Evolutionary conservation across 2,113 vertebrate genomes (phyloP), one percentile per base, ranked within the genome.

Genomic region (Oryzias curvinotus): DNA sequence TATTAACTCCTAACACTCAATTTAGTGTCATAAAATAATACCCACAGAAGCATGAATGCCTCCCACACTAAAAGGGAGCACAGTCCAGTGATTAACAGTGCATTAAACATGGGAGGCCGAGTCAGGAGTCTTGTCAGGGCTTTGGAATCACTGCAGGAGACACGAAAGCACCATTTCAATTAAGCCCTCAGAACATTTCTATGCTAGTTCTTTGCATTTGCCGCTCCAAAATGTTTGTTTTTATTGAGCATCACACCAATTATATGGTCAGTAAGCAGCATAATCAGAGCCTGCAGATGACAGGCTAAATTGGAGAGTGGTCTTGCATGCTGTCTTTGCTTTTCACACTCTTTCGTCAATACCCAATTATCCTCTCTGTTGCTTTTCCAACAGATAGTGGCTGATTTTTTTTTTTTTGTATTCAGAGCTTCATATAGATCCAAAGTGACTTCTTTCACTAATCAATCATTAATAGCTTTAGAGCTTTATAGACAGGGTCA

Each of bases 281-380:
- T 89, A 87, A 91, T 86, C 83, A 87, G 84, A 84, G 81, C 85
- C 81, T 87, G 73, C 56, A 74, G 85, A 87, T 87, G 89, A 87
- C 89, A 80, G 71, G 64, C 85, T 73, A 78, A 89, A 90, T 79
- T 78, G 85, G 82, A 80, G 79, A 73, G 78, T 74, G 81, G 73
- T 78, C 71, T 43, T 78, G 64, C 58, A 59, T 72, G 70, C 61
- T 67, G 66, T 81, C 85, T 77, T 66, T 60, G 80, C 69, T 80
- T 86, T 85, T 83, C 78, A 70, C 75, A 82, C 76, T 77, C 75
- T 83, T 72, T 88, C 59, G 84, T 92, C 90, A 91, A 93, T 92
- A 91, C 71, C 72, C 84, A 91, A 89, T 91, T 92, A 90, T 88
- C 72, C 78, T 82, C 84, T 78, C 73, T 48, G 75, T 73, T 86